A percentile compares a stretch with the other conserved stretches of the same genome.
These are phyloP conservation scores for Micromys minutus DNA, from an alignment of 2,113 vertebrate species.

Conservation along the genomic window DNA sequence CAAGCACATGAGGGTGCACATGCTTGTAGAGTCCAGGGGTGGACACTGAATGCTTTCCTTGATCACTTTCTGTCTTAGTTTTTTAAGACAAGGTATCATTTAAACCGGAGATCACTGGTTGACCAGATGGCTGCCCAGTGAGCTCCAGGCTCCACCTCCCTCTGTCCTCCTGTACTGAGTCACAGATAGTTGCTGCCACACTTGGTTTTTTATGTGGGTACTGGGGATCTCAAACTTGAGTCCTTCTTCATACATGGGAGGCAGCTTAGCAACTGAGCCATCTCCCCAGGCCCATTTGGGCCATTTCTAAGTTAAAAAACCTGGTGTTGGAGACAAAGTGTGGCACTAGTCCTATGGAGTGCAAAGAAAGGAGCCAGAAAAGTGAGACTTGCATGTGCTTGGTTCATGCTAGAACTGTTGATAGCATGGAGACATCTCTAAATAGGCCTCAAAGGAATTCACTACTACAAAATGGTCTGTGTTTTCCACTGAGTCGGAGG, in stretches of 20 bases:
- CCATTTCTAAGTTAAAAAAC: not conserved
- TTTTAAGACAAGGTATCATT: not conserved
- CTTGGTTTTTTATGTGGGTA: not conserved
- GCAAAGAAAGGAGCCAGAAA: not conserved
- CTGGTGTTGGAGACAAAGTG: not conserved
- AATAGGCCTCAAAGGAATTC: not conserved
- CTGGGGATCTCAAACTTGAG: not conserved
- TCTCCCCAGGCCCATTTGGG: not conserved
- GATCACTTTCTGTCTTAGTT: not conserved
- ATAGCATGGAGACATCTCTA: not conserved
- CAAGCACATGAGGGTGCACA: not conserved
- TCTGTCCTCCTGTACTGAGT: not conserved
- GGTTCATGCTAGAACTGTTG: not conserved
- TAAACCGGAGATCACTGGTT: not conserved
- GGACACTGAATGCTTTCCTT: not conserved
- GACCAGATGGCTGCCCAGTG: not conserved
- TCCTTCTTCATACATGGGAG: too few species aligned
- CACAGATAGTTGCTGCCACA: not conserved
- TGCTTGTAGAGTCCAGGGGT: not conserved
- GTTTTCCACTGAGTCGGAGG: not conserved
- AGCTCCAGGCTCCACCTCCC: not conserved
- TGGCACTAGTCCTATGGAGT: not conserved
- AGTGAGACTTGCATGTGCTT: not conserved
- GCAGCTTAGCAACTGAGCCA: not conserved
- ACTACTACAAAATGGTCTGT: not conserved